Evolutionary conservation across 2,797 vertebrate species (phyloP).

Genomic region (Sebastes itinus): DNA sequence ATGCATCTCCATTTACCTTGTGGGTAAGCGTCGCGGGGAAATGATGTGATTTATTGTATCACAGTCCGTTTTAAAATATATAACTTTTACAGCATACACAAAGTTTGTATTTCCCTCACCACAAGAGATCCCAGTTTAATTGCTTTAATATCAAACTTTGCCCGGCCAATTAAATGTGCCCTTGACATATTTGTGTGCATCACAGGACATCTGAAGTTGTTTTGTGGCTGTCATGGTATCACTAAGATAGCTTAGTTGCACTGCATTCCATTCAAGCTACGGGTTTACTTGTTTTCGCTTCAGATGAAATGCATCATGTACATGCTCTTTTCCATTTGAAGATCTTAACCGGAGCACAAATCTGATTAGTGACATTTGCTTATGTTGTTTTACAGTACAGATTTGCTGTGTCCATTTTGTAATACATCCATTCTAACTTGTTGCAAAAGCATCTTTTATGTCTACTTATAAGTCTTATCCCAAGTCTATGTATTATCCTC

Average conservation of each 20-base stretch:
- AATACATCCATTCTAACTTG: neutral
- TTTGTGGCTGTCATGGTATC: slow-evolving; percentile 6
- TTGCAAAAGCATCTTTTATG: neutral
- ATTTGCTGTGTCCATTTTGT: neutral
- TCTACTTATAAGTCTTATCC: neutral
- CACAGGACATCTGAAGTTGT: slow-evolving; percentile 14
- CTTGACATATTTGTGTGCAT: neutral
- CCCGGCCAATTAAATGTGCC: neutral
- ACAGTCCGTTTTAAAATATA: neutral
- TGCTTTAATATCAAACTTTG: neutral
- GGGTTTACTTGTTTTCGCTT: slow-evolving; percentile 1
- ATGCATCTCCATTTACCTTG: neutral
- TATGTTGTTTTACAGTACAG: slow-evolving; percentile 34
- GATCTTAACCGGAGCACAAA: slow-evolving; percentile 21
- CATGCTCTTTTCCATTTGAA: neutral
- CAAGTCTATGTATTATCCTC: neutral
- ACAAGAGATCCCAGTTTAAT: neutral
- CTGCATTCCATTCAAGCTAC: slow-evolving; percentile 18
- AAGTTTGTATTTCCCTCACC: neutral
- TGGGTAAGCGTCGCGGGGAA: neutral
- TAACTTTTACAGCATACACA: neutral
- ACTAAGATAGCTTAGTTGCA: neutral
- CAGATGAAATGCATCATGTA: slow-evolving; percentile 1
- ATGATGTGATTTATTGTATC: neutral
- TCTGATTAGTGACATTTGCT: slow-evolving; percentile 49